Evolutionary conservation across 2,797 vertebrate species (phyloP).

Genomic region (Arnoldichthys spilopterus): DNA sequence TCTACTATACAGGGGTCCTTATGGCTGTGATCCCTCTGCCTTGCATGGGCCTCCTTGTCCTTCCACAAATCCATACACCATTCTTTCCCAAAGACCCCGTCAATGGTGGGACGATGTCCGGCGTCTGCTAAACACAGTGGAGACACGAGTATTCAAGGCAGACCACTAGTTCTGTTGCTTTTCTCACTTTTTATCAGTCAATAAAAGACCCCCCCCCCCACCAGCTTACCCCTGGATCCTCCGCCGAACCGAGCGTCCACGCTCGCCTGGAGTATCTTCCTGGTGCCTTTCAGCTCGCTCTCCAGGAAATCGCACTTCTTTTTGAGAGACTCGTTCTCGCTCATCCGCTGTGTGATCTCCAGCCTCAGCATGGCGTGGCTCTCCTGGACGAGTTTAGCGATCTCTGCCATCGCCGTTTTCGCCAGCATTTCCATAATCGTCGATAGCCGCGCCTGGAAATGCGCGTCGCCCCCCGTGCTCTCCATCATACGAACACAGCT

Average conservation of each 20-base stretch:
- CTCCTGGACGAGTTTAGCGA: conserved; percentile 77
- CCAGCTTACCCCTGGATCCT: conserved; percentile 21
- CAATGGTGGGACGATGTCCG: conserved; percentile 69
- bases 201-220: too few species aligned
- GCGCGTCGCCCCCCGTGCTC: conserved; percentile 62
- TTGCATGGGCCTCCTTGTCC: conserved; percentile 65
- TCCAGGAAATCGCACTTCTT: conserved; percentile 76
- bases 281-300: conserved; percentile 74
- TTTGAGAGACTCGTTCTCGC: conserved; percentile 79
- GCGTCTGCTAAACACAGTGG: conserved; percentile 59
- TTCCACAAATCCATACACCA: conserved; percentile 82
- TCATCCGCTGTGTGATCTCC: conserved; percentile 76
- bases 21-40: conserved; percentile 47
- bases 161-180: too few species aligned
- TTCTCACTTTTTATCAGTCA: background rate
- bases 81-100: conserved; percentile 80
- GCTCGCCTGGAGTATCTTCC: conserved; percentile 56
- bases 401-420: conserved; percentile 75
- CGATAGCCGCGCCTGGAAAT: conserved; percentile 76
- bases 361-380: conserved; percentile 75
- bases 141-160: too few species aligned
- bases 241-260: conserved; percentile 43
- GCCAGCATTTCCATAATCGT: conserved; percentile 76
- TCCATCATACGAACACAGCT: conserved; percentile 27
- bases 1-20: conserved; percentile 36